Evolutionary conservation across 2,797 vertebrate species (phyloP), one percentile per base, ranked within the genome.

Genomic region (Syncerus caffer): DNA sequence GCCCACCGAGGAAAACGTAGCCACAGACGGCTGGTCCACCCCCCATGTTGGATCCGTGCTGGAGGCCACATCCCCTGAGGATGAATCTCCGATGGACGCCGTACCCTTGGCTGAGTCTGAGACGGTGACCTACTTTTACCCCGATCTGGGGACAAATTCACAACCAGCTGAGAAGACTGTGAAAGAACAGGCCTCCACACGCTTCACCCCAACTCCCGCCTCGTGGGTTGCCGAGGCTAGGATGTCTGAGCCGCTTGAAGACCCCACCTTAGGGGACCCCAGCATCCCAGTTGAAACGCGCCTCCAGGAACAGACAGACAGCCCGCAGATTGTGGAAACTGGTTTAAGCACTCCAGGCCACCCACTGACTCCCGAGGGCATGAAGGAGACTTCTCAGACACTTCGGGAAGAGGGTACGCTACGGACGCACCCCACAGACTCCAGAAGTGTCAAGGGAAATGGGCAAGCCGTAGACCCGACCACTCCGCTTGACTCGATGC

Each of bases 51-150:
- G 47, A 13, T 89, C 55, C 19, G 0, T 9, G 45, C 0, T 47
- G 1, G 55, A 79, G 38, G 55, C 96, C 29, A 0, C 21, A 0
- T 23, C 83, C 7, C 27, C 50, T 38, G 96, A 89, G 76, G 57
- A 64, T 16, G 97, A 97, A 76, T n/a, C 97, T 10, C 88, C 98
- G 0, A 5, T 97, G 64, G 94, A 95, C 31, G 67, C 89, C 29
- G 17, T 58, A 79, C 45, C 97, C 4, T n/a, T 89, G 85, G 94
- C 76, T 23, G 94, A 96, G 50, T 78, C 96, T 80, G 96, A 93
- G 53, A 17, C 47, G 3, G 6, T 3, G 31, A 50, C 85, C 17
- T 76, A 38, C 64, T 14, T 85, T 51, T 6, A 14, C 10, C 85
- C 31, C 0, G 0, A 62, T 0, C 7, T 16, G 29, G 89, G 97